A percentile compares a stretch with the other conserved stretches of the same genome.
Conservation (phyloP, 2,113 vertebrate species). For the Monopterus albus region DNA sequence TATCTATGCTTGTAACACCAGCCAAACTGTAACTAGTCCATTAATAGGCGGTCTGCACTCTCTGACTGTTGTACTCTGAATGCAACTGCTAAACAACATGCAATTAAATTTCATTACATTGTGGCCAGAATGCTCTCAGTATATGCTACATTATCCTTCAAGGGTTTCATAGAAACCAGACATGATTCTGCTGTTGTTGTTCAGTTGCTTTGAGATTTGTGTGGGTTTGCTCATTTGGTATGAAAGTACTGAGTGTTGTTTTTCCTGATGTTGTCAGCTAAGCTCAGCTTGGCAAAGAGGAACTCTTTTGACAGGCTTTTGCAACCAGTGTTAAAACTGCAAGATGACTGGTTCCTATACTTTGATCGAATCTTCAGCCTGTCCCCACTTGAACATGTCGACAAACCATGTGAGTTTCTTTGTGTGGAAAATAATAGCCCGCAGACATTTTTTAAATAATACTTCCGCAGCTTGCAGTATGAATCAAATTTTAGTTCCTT, state of each 20-base stretch:
- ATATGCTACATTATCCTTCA: neutral
- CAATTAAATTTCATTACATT: neutral
- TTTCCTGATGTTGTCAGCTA: constrained; percentile 58
- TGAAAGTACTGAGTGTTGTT: constrained; percentile 11
- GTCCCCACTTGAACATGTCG: neutral
- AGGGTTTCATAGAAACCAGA: neutral
- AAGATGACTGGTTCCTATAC: constrained; percentile 74
- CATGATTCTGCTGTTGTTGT: neutral
- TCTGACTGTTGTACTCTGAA: neutral
- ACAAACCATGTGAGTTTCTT: constrained; percentile 67
- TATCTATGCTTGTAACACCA: constrained; percentile 36
- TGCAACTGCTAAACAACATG: neutral
- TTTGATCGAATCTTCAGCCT: constrained; percentile 49
- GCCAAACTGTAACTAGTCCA: neutral
- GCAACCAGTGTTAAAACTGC: constrained; percentile 24
- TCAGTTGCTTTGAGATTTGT: neutral
- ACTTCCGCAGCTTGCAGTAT: neutral
- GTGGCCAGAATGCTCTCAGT: neutral
- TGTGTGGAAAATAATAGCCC: constrained; percentile 1
- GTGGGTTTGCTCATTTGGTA: constrained; percentile 5
- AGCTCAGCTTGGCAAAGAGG: constrained; percentile 31
- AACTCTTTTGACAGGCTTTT: constrained; percentile 55
- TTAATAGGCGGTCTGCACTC: neutral
- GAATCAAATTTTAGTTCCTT: neutral
- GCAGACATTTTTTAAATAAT: neutral